These are phyloP conservation scores for Drosophila pectinifera DNA, from an alignment of 1,140 invertebrate species.

Conservation along the genomic window DNA sequence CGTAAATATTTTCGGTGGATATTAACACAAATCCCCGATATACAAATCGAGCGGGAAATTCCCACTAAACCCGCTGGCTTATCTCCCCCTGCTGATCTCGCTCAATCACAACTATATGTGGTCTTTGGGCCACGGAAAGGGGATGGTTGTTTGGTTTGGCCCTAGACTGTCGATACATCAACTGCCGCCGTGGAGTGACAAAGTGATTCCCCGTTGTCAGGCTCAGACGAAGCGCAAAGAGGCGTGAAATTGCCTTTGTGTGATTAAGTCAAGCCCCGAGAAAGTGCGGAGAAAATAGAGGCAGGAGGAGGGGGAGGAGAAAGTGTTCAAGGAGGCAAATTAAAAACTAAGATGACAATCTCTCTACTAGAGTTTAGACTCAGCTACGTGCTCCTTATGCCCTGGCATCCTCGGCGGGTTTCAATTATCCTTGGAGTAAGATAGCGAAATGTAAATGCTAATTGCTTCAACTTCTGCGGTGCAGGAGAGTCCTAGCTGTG, in stretches of 20 bases:
- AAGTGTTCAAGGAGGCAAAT: conserved; percentile 27
- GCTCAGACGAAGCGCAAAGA: conserved; percentile 66
- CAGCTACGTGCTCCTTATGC: conserved; percentile 77
- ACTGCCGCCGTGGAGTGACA: conserved; percentile 76
- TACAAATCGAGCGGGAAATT: conserved; percentile 79
- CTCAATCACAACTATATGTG: conserved; percentile 37
- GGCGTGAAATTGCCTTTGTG: conserved; percentile 84
- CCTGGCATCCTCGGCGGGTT: conserved; percentile 38
- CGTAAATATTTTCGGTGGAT: conserved; percentile 60
- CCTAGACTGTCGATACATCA: conserved; percentile 78
- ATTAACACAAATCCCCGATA: conserved; percentile 74
- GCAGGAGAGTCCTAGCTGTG: not conserved
- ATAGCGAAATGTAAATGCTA: conserved; percentile 77
- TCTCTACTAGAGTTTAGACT: conserved; percentile 29
- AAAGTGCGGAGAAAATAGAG: not conserved
- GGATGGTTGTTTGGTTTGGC: conserved; percentile 41
- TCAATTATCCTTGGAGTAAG: conserved; percentile 56
- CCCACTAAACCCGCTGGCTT: conserved; percentile 57
- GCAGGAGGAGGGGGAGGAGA: not conserved
- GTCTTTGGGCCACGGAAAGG: conserved; percentile 13
- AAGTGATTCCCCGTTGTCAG: conserved; percentile 61
- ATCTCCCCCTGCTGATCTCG: conserved; percentile 71
- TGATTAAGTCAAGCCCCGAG: conserved; percentile 70
- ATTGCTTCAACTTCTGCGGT: conserved; percentile 51
- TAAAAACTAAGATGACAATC: conserved; percentile 76